These are phyloP conservation scores for Magallana angulata DNA, from an alignment of 1,140 invertebrate genomes.

Conservation along the genomic window DNA sequence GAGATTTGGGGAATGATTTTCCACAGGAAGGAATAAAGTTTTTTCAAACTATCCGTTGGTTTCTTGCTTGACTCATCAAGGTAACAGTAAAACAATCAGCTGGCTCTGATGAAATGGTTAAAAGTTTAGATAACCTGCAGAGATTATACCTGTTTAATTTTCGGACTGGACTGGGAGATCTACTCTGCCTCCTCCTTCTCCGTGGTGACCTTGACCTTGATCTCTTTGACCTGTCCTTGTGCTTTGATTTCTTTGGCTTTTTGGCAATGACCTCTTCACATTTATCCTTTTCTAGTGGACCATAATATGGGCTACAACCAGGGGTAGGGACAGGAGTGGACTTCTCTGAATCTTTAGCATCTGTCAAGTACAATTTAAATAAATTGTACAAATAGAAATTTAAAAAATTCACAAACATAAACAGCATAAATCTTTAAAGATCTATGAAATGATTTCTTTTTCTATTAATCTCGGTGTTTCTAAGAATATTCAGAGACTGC, in stretches of 20 bases:
- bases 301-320: neutral
- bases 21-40: too few species aligned
- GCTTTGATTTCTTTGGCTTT: constrained; percentile 21
- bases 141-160: neutral
- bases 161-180: neutral
- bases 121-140: neutral
- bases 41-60: too few species aligned
- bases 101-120: too few species aligned
- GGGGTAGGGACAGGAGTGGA: constrained; percentile 15
- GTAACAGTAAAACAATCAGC: too few species aligned
- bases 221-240: constrained; percentile 57
- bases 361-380: neutral
- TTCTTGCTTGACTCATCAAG: too few species aligned
- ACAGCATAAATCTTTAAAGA: too few species aligned
- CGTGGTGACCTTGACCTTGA: constrained; percentile 54
- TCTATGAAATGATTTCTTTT: too few species aligned
- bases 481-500: too few species aligned
- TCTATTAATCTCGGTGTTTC: too few species aligned
- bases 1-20: too few species aligned
- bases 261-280: neutral
- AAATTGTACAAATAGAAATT: neutral
- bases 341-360: constrained; percentile 21
- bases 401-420: too few species aligned
- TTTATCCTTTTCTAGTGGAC: neutral
- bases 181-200: constrained; percentile 10